Conservation (phyloP, 2,797 vertebrate species). For the Bradypodion ventrale region DNA sequence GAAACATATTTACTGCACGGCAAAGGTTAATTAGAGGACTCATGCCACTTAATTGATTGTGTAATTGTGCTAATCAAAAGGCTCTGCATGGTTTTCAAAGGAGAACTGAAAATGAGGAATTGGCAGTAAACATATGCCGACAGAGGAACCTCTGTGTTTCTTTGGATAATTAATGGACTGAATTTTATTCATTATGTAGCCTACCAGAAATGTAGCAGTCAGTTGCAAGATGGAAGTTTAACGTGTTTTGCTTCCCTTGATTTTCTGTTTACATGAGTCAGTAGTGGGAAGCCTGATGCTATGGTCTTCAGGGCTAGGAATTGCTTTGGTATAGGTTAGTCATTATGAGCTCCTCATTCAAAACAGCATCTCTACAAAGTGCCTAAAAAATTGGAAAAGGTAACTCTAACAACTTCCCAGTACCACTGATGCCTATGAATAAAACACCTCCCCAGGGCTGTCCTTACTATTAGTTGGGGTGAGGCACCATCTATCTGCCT, state of each 20-base stretch:
- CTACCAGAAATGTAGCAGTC: slow-evolving; percentile 34
- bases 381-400: slow-evolving; percentile 1
- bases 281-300: neutral
- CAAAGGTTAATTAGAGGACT: slow-evolving; percentile 36
- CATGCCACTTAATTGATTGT: slow-evolving; percentile 17
- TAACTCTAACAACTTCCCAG: neutral
- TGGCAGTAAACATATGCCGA: slow-evolving; percentile 23
- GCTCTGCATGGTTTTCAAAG: slow-evolving; percentile 37
- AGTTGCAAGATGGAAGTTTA: slow-evolving; percentile 31
- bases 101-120: slow-evolving; percentile 24
- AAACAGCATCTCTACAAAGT: slow-evolving; percentile 3
- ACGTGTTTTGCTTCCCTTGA: slow-evolving; percentile 29
- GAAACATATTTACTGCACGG: slow-evolving; percentile 29
- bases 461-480: neutral
- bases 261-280: slow-evolving; percentile 35
- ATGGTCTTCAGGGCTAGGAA: neutral
- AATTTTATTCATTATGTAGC: slow-evolving; percentile 21
- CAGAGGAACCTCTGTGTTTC: neutral
- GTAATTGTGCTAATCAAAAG: slow-evolving; percentile 18
- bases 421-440: neutral
- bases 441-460: neutral
- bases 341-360: neutral
- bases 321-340: neutral
- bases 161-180: slow-evolving; percentile 27
- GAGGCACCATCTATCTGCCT: neutral